Evolutionary conservation across 2,797 vertebrate genomes (phyloP).

Genomic region (Poeciliopsis paucimaculata): DNA sequence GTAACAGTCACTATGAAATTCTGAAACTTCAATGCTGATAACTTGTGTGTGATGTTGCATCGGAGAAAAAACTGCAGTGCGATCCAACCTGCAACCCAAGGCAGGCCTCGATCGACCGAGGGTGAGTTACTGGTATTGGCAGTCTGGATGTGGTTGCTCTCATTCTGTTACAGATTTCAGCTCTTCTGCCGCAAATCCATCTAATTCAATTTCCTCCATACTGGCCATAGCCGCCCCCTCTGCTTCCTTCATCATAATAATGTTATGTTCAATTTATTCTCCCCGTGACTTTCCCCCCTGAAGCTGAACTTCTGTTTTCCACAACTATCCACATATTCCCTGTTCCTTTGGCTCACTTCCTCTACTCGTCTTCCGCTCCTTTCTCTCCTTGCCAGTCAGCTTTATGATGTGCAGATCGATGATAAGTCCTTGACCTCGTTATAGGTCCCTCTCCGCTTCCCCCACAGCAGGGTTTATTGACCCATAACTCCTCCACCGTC

Average conservation of each 20-base stretch:
- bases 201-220: slow-evolving; percentile 68
- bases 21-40: neutral
- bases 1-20: neutral
- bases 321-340: slow-evolving; percentile 44
- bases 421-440: slow-evolving; percentile 81
- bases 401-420: slow-evolving; percentile 78
- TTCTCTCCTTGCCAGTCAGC: slow-evolving; percentile 59
- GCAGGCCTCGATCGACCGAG: slow-evolving; percentile 41
- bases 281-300: slow-evolving; percentile 13
- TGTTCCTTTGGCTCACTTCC: slow-evolving; percentile 25
- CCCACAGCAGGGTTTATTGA: slow-evolving; percentile 76
- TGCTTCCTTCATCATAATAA: slow-evolving; percentile 56
- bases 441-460: slow-evolving; percentile 70
- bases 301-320: slow-evolving; percentile 22
- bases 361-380: slow-evolving; percentile 10
- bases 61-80: slow-evolving; percentile 8
- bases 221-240: slow-evolving; percentile 48
- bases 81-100: slow-evolving; percentile 31
- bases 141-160: slow-evolving; percentile 20
- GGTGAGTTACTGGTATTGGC: slow-evolving; percentile 32
- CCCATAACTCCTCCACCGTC: slow-evolving; percentile 70
- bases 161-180: slow-evolving; percentile 55
- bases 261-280: slow-evolving; percentile 49
- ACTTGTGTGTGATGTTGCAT: slow-evolving; percentile 2
- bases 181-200: slow-evolving; percentile 58